Evolutionary conservation across 2,888 invertebrate species (phyloP), one percentile per base, ranked within the genome.

Genomic region (Ischnura elegans): DNA sequence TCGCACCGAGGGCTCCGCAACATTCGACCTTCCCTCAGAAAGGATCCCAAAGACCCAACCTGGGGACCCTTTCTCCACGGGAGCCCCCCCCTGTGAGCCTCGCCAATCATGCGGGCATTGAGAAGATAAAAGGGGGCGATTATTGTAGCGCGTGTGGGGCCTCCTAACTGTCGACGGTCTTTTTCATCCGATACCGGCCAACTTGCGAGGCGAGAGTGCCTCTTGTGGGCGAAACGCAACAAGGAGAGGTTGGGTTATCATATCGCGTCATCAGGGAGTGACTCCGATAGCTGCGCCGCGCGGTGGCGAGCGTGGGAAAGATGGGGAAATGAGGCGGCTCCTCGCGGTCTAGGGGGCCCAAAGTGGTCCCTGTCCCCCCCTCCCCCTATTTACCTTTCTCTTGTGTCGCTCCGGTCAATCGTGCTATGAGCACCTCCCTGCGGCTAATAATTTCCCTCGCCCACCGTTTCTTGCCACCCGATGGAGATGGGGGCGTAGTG

Each of bases 41-140:
- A 51, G 51, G 61, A n/a, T n/a, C 61, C n/a, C n/a, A n/a, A n/a
- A n/a, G n/a, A n/a, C 61, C n/a, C n/a, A 13, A 36, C 76, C 76
- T n/a, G n/a, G 51, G 19, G 51, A 51, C 51, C 51, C 51, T 51
- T 51, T 51, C 19, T 19, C 51, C 51, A 13, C 10, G 36, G 10
- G 36, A 36, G 36, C 76, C 16, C 76, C 76, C 76, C 76, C 76
- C 76, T 36, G 29, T 4, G 76, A 36, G 76, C 36, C 2, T 76
- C 76, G 76, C 76, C 76, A 76, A 76, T 76, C 76, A 76, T 76
- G 76, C 76, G 76, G 76, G 76, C 25, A 76, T 76, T 76, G 76
- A 36, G 76, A 36, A 16, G n/a, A 36, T 10, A 36, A 76, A 61
- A 61, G 21, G 76, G 76, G 76, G 76, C 76, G 76, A 76, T 76